Evolutionary conservation across 2,888 invertebrate genomes (phyloP), one percentile per base, ranked within the genome.

Genomic region (Diaphora mendica): DNA sequence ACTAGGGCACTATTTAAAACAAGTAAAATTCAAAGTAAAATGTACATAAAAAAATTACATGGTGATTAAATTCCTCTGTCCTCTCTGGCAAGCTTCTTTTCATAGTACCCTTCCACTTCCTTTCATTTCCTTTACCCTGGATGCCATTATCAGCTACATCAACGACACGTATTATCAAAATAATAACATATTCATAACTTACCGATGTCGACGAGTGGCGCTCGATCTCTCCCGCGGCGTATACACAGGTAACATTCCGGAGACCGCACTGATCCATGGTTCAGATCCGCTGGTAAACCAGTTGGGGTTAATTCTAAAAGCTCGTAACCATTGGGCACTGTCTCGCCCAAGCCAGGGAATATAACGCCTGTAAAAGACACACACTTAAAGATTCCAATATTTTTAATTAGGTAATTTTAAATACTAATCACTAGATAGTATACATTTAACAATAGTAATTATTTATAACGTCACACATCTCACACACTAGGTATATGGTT

Each of bases 171-270:
- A 13, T 17, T 30, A 2, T 2, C 30, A 17, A 23, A n/a, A 13
- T 4, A 39, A 35, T 23, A n/a, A 23, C 35, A 35, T 65, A 17
- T n/a, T n/a, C 5, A 26, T 35, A 70, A 65, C 94, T 96, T 96
- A 99, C 99, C 99, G 88, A 99, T 98, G 95, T 99, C 99, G 69
- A 99, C 99, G 78, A 99, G 96, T 15, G 99, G 99, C 71, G 99
- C 98, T 88, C 98, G 98, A 91, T 99, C 99, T 85, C 98, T 96
- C 48, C 99, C 99, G 75, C 99, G 96, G 80, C 98, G 96, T 92
- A 97, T 98, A 93, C 99, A 99, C 73, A 99, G 96, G 92, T 97
- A 99, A 91, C 99, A 99, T 91, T 99, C 98, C 11, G 98, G 98
- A 76, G 99, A 98, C 64, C 99, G 97, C 88, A 99, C 96, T 84